Evolutionary conservation across 2,113 vertebrate genomes (phyloP).

Genomic region (Lagopus leucura): DNA sequence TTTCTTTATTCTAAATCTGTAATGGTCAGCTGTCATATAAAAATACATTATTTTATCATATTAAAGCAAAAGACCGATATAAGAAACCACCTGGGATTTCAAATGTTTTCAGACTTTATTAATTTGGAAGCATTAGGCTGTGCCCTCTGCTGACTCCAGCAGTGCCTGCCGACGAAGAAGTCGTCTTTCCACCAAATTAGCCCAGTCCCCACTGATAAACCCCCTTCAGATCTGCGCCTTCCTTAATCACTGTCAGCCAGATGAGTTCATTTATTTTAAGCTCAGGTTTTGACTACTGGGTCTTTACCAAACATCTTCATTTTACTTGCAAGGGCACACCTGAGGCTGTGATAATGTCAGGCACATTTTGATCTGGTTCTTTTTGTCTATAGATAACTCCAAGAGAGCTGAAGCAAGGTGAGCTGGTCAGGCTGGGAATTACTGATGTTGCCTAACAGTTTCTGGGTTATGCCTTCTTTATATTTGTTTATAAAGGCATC

Average conservation of each 20-base stretch:
- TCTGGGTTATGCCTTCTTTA: not conserved
- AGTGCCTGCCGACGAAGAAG: not conserved
- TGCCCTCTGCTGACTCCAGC: constrained; percentile 30
- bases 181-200: constrained; percentile 29
- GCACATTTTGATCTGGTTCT: not conserved
- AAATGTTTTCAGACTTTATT: constrained; percentile 47
- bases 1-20: not conserved
- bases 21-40: not conserved
- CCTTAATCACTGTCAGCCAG: constrained; percentile 55
- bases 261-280: constrained; percentile 19
- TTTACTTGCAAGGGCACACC: not conserved
- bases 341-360: not conserved
- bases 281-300: not conserved
- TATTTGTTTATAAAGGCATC: not conserved
- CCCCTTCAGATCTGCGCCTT: not conserved
- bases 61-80: constrained; percentile 36
- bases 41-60: not conserved
- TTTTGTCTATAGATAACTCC: not conserved
- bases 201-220: constrained; percentile 35
- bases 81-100: constrained; percentile 9
- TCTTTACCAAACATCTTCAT: not conserved
- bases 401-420: fast-evolving
- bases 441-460: not conserved
- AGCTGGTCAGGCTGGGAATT: fast-evolving
- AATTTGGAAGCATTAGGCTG: constrained; percentile 21